phyloP scores from a whole-genome alignment of 2,888 invertebrate species.

The Heteromyza rotundicornis region DNA sequence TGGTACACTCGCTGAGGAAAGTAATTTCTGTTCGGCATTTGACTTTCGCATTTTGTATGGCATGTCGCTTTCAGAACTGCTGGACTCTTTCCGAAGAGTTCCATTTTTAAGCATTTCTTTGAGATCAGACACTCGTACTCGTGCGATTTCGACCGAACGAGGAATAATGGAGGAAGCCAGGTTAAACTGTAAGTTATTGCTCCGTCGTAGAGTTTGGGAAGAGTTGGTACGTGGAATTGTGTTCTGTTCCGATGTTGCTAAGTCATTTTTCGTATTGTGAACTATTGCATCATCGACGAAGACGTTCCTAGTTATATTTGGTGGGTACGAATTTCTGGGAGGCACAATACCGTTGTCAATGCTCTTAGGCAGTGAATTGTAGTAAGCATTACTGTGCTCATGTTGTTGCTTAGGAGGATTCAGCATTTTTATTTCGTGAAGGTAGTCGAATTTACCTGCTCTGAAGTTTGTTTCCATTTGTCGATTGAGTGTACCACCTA shows the following conservation, averaged over 20 bases:
- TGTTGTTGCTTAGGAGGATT: constrained; percentile 55
- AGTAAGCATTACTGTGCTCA: constrained; percentile 38
- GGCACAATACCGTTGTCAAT: constrained; percentile 67
- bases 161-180: constrained; percentile 48
- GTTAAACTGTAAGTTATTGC: constrained; percentile 20
- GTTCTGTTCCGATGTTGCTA: constrained; percentile 53
- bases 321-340: constrained; percentile 70
- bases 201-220: constrained; percentile 66
- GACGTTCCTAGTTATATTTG: constrained; percentile 55
- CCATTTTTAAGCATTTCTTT: constrained; percentile 60
- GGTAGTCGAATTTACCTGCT: constrained; percentile 56
- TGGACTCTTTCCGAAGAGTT: constrained; percentile 55
- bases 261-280: constrained; percentile 13
- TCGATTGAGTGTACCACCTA: constrained; percentile 38
- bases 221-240: constrained; percentile 70
- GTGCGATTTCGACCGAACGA: constrained; percentile 60
- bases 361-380: constrained; percentile 61
- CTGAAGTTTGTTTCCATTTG: constrained; percentile 20
- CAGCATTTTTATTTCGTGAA: constrained; percentile 59
- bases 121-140: constrained; percentile 59
- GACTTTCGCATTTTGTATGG: constrained; percentile 65
- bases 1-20: constrained; percentile 70
- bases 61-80: constrained; percentile 67
- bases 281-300: background rate
- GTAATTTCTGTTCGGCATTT: constrained; percentile 48